A percentile compares a stretch with the other conserved stretches of the same genome.
Conservation (phyloP, 2,888 invertebrate genomes). For the Hypena proboscidalis region DNA sequence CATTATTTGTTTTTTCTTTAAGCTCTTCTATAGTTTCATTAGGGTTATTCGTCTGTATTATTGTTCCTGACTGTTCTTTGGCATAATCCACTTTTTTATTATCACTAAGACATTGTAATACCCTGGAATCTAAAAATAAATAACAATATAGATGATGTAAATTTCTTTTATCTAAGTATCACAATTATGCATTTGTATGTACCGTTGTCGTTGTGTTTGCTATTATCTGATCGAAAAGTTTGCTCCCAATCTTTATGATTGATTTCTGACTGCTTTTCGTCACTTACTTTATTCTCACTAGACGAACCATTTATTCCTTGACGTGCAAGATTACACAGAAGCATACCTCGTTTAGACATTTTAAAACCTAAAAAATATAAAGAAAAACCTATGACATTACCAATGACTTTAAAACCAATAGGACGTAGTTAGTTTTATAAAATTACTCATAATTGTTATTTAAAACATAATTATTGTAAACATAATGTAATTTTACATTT, state of each 20-base stretch:
- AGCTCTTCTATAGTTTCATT: no score
- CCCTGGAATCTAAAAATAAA: conserved; percentile 11
- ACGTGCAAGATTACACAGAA: conserved; percentile 12
- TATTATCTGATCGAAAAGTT: conserved; percentile 5
- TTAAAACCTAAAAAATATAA: conserved; percentile 13
- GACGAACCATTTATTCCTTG: conserved; percentile 12
- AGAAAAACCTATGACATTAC: conserved; percentile 1
- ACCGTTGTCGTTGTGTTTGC: conserved; percentile 12
- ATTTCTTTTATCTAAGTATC: conserved; percentile 1
- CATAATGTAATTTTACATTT: not conserved
- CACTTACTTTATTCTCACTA: conserved; percentile 11
- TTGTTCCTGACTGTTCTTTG: conserved; percentile 2
- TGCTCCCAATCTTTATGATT: no score
- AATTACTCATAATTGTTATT: conserved; percentile 6
- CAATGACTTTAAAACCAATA: conserved; percentile 5
- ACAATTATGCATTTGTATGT: conserved; percentile 7
- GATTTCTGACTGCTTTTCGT: no score
- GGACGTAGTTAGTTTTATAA: conserved; percentile 5
- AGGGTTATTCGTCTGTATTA: no score
- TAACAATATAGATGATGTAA: conserved; percentile 3
- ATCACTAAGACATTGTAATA: conserved; percentile 13
- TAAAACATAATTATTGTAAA: not conserved
- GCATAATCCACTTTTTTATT: conserved; percentile 7
- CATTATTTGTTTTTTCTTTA: no score
- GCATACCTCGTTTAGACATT: no score